Conservation (phyloP, 2,113 vertebrate species). For the Mohoua ochrocephala region DNA sequence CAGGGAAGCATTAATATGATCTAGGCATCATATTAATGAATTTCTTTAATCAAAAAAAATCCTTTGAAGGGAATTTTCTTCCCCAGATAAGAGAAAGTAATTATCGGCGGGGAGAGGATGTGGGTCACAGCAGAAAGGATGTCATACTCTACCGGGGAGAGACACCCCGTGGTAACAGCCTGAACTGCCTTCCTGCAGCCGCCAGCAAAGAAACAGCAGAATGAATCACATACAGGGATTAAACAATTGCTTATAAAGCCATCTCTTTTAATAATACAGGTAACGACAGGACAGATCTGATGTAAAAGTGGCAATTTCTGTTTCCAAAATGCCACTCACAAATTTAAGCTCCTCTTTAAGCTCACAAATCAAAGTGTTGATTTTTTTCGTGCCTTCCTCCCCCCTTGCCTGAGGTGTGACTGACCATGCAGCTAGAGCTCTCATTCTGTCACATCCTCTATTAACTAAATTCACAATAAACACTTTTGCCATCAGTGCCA, state of each 20-base stretch:
- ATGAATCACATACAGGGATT: background rate
- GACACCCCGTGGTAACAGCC: background rate
- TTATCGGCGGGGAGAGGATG: background rate
- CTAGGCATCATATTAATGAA: background rate
- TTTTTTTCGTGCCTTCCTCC: background rate
- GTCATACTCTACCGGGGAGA: background rate
- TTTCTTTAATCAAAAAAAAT: background rate
- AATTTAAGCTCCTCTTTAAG: background rate
- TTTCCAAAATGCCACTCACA: background rate
- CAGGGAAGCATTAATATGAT: background rate
- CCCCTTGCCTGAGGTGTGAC: background rate
- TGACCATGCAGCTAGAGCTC: background rate
- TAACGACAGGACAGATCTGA: background rate
- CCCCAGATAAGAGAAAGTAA: background rate
- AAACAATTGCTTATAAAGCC: background rate
- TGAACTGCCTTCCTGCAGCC: background rate
- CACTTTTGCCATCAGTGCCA: background rate
- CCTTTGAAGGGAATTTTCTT: background rate
- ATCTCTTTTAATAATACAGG: background rate
- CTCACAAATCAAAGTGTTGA: background rate
- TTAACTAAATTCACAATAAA: background rate
- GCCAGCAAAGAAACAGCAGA: background rate
- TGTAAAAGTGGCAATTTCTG: background rate
- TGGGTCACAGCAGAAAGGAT: background rate
- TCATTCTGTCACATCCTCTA: background rate